Evolutionary conservation across 1,140 invertebrate genomes (phyloP), one percentile per base, ranked within the genome.

Genomic region (Polypedilum pembai): DNA sequence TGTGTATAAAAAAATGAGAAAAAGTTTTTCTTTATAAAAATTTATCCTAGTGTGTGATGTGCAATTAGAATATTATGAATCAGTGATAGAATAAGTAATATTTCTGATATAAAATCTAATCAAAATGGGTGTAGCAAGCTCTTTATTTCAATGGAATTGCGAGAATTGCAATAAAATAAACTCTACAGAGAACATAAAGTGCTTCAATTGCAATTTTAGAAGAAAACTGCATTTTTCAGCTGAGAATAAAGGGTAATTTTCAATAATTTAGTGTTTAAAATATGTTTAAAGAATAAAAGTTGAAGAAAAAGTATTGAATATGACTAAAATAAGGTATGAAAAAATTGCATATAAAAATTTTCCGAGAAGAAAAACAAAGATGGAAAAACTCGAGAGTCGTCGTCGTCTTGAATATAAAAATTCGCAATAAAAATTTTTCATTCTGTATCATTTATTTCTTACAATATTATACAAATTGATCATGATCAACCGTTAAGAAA

Each of bases 91-190:
- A 69, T 69, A 21, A 69, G 18, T 69, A 4, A 21, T 8, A 8
- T 20, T 69, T 21, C 17, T 69, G 8, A 18, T 18, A 18, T 69
- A 18, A 21, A 69, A 69, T 10, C 5, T 69, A 7, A 21, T 69
- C 15, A 24, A 21, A 78, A 93, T 93, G 92, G 92, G 92, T 83
- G 92, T 92, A 80, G 93, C 94, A 85, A 92, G 91, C 85, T 94
- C 92, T 80, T 91, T 93, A 84, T 87, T 93, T 80, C 92, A 94
- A 84, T 95, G 93, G 93, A 88, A 91, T 85, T 95, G 93, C 86
- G 86, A 86, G 81, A 86, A 88, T 82, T 95, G 93, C 85, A 88
- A 90, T 83, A 87, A 92, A 82, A 93, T 94, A 83, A 94, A 94
- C 85, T 91, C 91, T 76, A 93, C 90, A 72, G 92, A 93, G 82